These are phyloP conservation scores for Synanthedon tipuliformis DNA, from an alignment of 2,888 invertebrate genomes.

Conservation along the genomic window DNA sequence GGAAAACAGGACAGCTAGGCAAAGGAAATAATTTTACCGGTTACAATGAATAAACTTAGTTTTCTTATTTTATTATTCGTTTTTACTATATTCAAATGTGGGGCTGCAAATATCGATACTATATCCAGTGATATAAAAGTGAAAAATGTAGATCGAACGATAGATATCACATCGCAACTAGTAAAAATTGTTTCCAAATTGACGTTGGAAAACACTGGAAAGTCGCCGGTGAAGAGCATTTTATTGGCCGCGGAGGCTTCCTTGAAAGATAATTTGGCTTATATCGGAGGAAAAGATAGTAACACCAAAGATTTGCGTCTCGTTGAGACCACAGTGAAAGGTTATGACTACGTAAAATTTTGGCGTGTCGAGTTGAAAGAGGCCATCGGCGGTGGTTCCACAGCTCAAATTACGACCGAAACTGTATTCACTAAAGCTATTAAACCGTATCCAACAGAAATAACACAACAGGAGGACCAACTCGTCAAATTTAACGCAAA, in stretches of 20 bases:
- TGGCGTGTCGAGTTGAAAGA: slow-evolving; percentile 73
- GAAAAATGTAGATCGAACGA: slow-evolving; percentile 85
- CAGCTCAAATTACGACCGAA: slow-evolving; percentile 74
- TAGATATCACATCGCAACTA: slow-evolving; percentile 90
- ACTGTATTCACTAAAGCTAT: slow-evolving; percentile 81
- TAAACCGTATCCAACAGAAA: slow-evolving; percentile 86
- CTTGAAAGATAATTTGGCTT: slow-evolving; percentile 76
- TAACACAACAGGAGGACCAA: slow-evolving; percentile 94
- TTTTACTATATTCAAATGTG: slow-evolving; percentile 32
- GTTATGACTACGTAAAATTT: slow-evolving; percentile 58
- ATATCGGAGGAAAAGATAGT: slow-evolving; percentile 76
- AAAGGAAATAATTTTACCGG: slow-evolving; percentile 26
- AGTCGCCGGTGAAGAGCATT: slow-evolving; percentile 76
- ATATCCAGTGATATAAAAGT: slow-evolving; percentile 73
- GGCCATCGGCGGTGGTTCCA: slow-evolving; percentile 68
- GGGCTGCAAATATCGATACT: slow-evolving; percentile 42
- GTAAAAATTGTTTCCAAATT: slow-evolving; percentile 85
- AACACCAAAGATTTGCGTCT: slow-evolving; percentile 70
- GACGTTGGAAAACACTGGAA: slow-evolving; percentile 85
- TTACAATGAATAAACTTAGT: slow-evolving; percentile 42
- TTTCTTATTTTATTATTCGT: slow-evolving; percentile 43
- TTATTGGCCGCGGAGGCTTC: slow-evolving; percentile 77
- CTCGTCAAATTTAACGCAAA: slow-evolving; percentile 89
- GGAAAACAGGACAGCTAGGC: too few relatives aligned
- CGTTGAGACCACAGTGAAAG: slow-evolving; percentile 61